Percentiles rank a stretch among this genome's conserved stretches.
These are phyloP conservation scores for Tupaia chinensis DNA, from an alignment of 2,113 vertebrate species.

Conservation along the genomic window DNA sequence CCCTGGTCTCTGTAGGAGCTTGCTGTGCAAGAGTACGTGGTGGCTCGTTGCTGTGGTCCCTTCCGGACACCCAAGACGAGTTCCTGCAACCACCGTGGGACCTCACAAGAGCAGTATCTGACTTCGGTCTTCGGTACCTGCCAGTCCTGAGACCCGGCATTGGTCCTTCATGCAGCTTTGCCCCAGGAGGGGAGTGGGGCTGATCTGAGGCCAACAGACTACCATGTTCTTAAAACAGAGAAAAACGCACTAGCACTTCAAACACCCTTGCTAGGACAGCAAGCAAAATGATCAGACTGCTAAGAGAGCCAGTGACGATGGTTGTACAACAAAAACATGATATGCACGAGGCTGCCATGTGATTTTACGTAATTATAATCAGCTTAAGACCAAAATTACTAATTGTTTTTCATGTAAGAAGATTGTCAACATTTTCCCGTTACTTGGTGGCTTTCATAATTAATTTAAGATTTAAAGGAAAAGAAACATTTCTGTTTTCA, in stretches of 20 bases:
- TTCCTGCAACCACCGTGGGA: neutral
- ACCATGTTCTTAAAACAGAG: neutral
- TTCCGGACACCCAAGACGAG: neutral
- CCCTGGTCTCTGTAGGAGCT: neutral
- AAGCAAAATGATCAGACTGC: neutral
- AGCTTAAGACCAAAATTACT: neutral
- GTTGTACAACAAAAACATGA: slow-evolving; percentile 6
- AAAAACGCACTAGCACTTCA: neutral
- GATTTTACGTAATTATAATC: neutral
- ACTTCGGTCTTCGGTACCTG: neutral
- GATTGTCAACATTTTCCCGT: slow-evolving; percentile 16
- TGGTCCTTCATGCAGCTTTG: neutral
- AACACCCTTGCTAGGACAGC: neutral
- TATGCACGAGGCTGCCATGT: neutral
- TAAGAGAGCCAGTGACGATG: neutral
- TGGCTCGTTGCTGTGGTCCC: neutral
- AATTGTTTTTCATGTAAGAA: neutral
- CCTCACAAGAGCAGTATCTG: neutral
- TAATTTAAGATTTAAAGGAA: slow-evolving; percentile 21
- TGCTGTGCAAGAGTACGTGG: neutral
- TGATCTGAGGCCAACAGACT: neutral
- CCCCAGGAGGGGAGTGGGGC: neutral
- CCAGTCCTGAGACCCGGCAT: neutral
- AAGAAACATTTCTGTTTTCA: neutral
- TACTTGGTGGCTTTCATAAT: neutral